phyloP scores from a whole-genome alignment of 2,113 vertebrate species.

The Melanerpes formicivorus region DNA sequence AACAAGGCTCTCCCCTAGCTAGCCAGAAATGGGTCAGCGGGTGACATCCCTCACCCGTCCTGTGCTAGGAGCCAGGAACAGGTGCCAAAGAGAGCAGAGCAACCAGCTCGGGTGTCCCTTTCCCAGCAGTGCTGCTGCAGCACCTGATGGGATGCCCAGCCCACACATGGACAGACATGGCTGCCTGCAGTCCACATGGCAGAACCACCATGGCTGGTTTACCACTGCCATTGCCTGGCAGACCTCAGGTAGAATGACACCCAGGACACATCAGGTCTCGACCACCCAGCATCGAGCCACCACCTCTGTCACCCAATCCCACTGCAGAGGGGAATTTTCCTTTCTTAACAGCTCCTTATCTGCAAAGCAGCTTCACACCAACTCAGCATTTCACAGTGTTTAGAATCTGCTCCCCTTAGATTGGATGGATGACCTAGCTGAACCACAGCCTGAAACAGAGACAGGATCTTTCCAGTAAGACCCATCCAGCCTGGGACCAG shows the following conservation, averaged over 20 bases:
- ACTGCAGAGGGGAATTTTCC: background rate
- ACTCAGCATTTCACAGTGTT: background rate
- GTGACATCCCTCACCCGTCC: background rate
- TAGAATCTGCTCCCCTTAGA: background rate
- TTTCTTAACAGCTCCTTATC: constrained; percentile 11
- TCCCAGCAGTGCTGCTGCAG: accelerated
- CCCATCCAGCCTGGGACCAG: constrained; percentile 1
- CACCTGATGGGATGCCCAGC: background rate
- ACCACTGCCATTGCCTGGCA: background rate
- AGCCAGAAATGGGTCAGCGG: background rate
- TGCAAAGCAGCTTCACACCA: constrained; percentile 5
- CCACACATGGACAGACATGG: background rate
- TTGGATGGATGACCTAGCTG: background rate
- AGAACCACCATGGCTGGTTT: background rate
- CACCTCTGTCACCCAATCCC: background rate
- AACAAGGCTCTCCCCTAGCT: background rate
- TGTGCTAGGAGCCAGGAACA: background rate
- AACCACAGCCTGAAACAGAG: background rate
- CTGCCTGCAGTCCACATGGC: background rate
- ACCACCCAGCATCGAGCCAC: background rate
- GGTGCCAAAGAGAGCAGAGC: background rate
- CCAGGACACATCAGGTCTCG: background rate
- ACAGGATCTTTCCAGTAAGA: background rate
- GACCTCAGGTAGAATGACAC: background rate
- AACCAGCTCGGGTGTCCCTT: accelerated